A percentile compares a stretch with the other conserved stretches of the same genome.
Evolutionary conservation across 2,797 vertebrate genomes (phyloP).

Genomic region (Pyrocephalus nanus): DNA sequence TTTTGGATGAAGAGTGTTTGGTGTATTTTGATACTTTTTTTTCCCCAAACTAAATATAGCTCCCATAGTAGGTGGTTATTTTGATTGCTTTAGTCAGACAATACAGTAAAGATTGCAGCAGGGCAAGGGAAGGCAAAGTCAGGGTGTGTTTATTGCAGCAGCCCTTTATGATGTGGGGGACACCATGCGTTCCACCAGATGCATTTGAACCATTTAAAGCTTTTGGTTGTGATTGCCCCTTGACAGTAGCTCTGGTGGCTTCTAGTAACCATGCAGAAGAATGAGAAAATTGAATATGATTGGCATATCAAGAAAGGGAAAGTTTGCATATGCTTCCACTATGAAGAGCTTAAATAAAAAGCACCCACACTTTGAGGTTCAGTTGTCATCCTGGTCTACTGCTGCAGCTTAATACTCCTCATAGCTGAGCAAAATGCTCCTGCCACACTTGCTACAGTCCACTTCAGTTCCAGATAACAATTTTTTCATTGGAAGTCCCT

Average conservation of each 20-base stretch:
- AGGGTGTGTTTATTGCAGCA: neutral
- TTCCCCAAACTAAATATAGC: neutral
- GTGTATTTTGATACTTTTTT: neutral
- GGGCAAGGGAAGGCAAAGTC: neutral
- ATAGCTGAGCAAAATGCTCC: neutral
- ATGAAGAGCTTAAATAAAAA: neutral
- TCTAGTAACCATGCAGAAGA: neutral
- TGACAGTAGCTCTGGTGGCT: neutral
- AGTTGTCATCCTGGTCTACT: neutral
- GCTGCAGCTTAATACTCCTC: neutral
- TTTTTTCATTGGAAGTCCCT: neutral
- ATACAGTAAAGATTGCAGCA: rapidly evolving
- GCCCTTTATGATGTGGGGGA: neutral
- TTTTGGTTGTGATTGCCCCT: neutral
- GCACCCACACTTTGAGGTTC: neutral
- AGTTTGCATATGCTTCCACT: neutral
- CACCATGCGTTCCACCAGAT: rapidly evolving
- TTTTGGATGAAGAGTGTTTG: neutral
- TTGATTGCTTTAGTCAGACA: neutral
- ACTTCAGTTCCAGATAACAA: neutral
- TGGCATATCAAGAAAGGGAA: neutral
- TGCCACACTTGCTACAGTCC: neutral
- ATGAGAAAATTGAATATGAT: neutral
- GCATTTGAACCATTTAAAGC: neutral
- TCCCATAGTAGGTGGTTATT: no score